phyloP scores from a whole-genome alignment of 35 echinoderm and acorn worm species.

The Heliocidaris erythrogramma region DNA sequence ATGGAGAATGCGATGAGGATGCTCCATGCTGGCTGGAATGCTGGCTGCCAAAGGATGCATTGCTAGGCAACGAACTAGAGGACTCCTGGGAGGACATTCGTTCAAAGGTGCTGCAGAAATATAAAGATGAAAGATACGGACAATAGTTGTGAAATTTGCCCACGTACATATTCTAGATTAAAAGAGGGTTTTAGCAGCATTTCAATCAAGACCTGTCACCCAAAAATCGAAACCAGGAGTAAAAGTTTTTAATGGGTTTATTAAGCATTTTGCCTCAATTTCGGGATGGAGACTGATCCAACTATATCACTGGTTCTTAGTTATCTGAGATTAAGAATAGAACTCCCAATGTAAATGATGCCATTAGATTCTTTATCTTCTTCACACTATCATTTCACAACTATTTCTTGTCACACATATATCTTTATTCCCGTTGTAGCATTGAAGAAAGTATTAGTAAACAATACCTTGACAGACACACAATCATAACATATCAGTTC shows the following conservation, averaged over 20 bases:
- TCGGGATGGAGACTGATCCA: no score
- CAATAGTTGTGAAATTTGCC: not conserved
- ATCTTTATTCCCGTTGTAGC: no score
- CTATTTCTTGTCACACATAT: no score
- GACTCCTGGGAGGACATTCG: conserved; percentile 41
- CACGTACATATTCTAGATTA: not conserved
- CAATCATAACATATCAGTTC: no score
- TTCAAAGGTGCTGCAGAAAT: conserved; percentile 7
- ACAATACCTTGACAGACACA: no score
- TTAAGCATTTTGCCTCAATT: not conserved
- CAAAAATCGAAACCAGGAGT: not conserved
- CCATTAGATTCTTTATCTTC: no score
- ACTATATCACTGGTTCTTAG: no score
- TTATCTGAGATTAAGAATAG: no score
- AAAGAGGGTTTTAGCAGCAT: not conserved
- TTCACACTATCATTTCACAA: no score
- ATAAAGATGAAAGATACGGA: not conserved
- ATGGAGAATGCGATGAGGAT: not conserved
- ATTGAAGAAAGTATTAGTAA: no score
- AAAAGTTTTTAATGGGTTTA: not conserved
- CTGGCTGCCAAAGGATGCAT: not conserved
- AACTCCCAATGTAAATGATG: no score
- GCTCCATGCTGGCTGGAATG: not conserved
- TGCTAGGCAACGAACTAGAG: conserved; percentile 18
- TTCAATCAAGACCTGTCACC: not conserved